Conservation (phyloP, 2,888 invertebrate genomes). For the Pheosia tremula region DNA sequence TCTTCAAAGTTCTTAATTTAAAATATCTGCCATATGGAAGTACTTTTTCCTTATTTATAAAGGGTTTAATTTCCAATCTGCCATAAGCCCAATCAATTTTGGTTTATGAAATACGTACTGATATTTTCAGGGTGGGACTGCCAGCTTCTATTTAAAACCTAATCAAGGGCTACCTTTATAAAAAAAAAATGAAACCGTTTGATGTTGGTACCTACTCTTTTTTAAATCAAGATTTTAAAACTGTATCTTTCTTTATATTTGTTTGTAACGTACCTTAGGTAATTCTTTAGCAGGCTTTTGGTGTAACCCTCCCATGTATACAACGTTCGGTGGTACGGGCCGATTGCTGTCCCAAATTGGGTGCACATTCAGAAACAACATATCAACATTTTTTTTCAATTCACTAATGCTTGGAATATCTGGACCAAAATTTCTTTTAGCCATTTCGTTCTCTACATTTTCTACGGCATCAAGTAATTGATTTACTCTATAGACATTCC, state of each 20-base stretch:
- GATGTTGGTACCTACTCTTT: too few species aligned
- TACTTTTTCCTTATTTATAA: too few species aligned
- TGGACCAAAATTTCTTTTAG: conserved; percentile 14
- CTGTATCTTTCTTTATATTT: too few species aligned
- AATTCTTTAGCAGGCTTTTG: conserved; percentile 33
- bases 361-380: conserved; percentile 58
- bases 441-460: conserved; percentile 19
- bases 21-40: too few species aligned
- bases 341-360: conserved; percentile 47
- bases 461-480: background rate
- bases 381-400: conserved; percentile 30
- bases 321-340: conserved; percentile 56
- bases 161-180: background rate
- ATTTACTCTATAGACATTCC: conserved; percentile 9
- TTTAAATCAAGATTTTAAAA: too few species aligned
- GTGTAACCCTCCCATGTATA: conserved; percentile 61
- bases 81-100: too few species aligned
- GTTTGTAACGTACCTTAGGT: conserved; percentile 14
- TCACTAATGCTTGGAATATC: conserved; percentile 11
- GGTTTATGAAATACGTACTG: too few species aligned
- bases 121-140: too few species aligned
- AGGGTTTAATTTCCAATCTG: too few species aligned
- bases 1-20: too few species aligned
- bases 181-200: background rate
- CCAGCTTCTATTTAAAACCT: too few species aligned